Evolutionary conservation across 2,797 vertebrate species (phyloP).

Genomic region (Anguilla anguilla): DNA sequence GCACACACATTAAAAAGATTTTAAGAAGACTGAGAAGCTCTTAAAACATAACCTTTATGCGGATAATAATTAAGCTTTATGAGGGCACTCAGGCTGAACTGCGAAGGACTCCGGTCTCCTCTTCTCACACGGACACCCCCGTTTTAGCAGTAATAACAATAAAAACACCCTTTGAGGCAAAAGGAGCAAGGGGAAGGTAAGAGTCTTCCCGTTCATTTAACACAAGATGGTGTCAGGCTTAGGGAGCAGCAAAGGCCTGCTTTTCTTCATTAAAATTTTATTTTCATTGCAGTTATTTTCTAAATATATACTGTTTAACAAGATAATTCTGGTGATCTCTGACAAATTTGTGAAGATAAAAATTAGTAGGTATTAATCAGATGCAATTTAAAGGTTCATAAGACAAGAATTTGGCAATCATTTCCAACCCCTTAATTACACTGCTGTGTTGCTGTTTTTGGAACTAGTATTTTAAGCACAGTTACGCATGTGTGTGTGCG

Average conservation of each 20-base stretch:
- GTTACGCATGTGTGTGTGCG: no score
- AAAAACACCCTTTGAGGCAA: conserved; percentile 3
- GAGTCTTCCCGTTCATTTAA: not conserved
- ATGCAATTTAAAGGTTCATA: not conserved
- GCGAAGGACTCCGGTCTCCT: not conserved
- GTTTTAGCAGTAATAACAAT: not conserved
- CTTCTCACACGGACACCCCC: not conserved
- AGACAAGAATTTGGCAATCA: not conserved
- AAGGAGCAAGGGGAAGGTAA: not conserved
- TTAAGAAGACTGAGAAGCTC: conserved; percentile 29
- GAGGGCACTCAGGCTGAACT: conserved; percentile 51
- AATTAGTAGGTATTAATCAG: not conserved
- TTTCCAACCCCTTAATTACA: not conserved
- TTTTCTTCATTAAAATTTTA: not conserved
- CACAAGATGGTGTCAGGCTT: not conserved
- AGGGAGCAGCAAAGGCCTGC: not conserved
- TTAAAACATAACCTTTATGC: conserved; percentile 52
- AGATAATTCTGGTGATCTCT: not conserved
- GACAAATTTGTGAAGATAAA: not conserved
- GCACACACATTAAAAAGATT: not conserved
- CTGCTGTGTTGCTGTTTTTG: no score
- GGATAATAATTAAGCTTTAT: conserved; percentile 51
- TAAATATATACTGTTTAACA: not conserved
- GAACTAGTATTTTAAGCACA: no score
- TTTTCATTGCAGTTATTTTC: not conserved